Evolutionary conservation across 2,888 invertebrate genomes (phyloP), one percentile per base, ranked within the genome.

Genomic region (Ceriagrion tenellum): DNA sequence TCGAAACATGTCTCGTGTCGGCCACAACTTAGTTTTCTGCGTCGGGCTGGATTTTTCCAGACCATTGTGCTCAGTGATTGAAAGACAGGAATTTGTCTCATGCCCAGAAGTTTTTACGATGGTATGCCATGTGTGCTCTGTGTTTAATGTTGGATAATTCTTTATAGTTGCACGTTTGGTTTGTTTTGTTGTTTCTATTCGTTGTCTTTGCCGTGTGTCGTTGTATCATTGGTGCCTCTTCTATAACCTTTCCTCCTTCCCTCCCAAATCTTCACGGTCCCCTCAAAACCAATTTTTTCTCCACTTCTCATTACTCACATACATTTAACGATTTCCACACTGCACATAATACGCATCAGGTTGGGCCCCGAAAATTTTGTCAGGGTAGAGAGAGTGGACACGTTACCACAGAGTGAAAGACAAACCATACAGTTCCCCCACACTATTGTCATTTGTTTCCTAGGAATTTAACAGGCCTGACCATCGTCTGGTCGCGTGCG

Each of bases 61-160:
- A n/a, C 55, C n/a, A 26, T 12, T 89, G 89, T 89, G 89, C 89
- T 47, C n/a, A n/a, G 55, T 89, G 89, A 89, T 16, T 55, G 55
- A 26, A 55, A 40, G 26, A 55, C 55, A 89, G 55, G 89, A 26
- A 89, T 30, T 55, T 59, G 12, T 55, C 23, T 26, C 89, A n/a
- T 55, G 55, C 30, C 55, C 55, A 40, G 89, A 89, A 89, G 89
- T 47, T 89, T 88, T 55, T 55, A 89, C 8, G 74, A 93, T 93
- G 93, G 93, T 93, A 93, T 93, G 93, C 93, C 93, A 93, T 93
- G 59, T 69, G 59, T 63, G 91, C 91, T 91, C 40, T 69, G 93
- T 93, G 40, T 26, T 55, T 63, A n/a, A 74, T 59, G 93, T 69
- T 93, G n/a, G n/a, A 69, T 74, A n/a, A 69, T 91, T 55, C 56